Base-by-base conservation (phyloP, 2,113 vertebrate genomes). In the Clarias gariepinus region DNA sequence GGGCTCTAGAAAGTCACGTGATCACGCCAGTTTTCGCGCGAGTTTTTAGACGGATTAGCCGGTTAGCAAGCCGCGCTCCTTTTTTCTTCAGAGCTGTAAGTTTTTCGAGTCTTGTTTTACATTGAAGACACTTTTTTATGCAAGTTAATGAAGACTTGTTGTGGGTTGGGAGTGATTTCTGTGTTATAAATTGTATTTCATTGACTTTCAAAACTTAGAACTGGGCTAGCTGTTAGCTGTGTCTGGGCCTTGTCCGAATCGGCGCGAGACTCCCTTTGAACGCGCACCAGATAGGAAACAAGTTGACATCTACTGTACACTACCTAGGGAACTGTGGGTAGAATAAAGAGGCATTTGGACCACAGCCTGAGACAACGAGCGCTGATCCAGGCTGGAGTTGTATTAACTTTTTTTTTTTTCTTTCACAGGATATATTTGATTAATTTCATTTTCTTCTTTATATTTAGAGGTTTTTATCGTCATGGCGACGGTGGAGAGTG, bases 1-100 rank as follows among this genome's bases (percentile, higher is more conserved):
- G 41, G 3, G 16, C 3, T 10, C 19, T 18, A 0, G 10, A 9
- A 8, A 0, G 57, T 87, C 76, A 90, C 86, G 86, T 86, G 84
- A 86, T 25, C 57, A 2, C 0, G 18, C 55, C n/a, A 23, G 61
- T 86, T 88, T 90, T 82, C 23, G 89, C 89, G 88, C 88, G 85
- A 47, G 73, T 82, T 76, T 86, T 87, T 74, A 81, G 81, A 64
- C 23, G 25, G 3, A 21, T 69, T 84, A 60, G n/a, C 11, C n/a
- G 81, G n/a, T 61, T 58, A 83, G 69, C 71, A 19, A 23, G 23
- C 9, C 28, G 16, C 11, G 18, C 12, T 21, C 25, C 9, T 41
- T 28, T n/a, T 7, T 41, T 28, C 19, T 15, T 18, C 47, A n/a
- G 30, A n/a, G 15, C 21, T 6, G 47, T 86, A 63, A 23, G 80